Base-by-base conservation (phyloP, 2,113 vertebrate species). In the Sturnus vulgaris region DNA sequence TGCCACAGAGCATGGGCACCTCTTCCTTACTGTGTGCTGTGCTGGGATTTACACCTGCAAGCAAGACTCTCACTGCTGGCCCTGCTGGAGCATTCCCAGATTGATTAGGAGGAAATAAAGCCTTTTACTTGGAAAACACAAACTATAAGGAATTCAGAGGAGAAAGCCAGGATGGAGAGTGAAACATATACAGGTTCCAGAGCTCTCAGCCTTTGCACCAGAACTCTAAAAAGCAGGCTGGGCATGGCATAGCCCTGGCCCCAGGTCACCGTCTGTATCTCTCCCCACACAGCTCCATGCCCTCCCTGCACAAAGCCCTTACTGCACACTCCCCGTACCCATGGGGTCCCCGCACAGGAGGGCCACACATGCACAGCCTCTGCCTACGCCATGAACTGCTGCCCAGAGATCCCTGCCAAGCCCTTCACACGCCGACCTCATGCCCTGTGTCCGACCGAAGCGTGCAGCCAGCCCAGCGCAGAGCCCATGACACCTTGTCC, bases 321-420 rank as follows among this genome's bases (percentile, higher is more conserved):
- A 2, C 49, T 28, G 7, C 13, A 49, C 37, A 20, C 2, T 8
- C 23, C 8, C 63, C 12, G 28, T 2, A 19, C 27, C 2, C 1
- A 22, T 1, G 2, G 47, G 56, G 28, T 44, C 33, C 12, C 5
- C 0, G 4, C 12, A 64, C 0, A 0, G 25, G 35, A 59, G 17
- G 39, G 27, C n/a, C 66, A 17, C 31, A 11, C 0, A 1, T 24
- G 27, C 60, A 12, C 47, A 75, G 52, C 20, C 30, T 23, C 21
- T 25, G 69, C 61, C 42, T 11, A 24, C 11, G 11, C 60, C 53
- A 11, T 5, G 1, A 24, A 42, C 63, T 3, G 68, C 72, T 69
- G 37, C 52, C 70, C 57, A 21, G 52, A 63, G 57, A 31, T n/a
- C 44, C 27, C 64, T 4, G 4, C 35, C 73, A 57, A 39, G 16